phyloP scores from a whole-genome alignment of 2,888 invertebrate species.

The Drosophila aldrichi region DNA sequence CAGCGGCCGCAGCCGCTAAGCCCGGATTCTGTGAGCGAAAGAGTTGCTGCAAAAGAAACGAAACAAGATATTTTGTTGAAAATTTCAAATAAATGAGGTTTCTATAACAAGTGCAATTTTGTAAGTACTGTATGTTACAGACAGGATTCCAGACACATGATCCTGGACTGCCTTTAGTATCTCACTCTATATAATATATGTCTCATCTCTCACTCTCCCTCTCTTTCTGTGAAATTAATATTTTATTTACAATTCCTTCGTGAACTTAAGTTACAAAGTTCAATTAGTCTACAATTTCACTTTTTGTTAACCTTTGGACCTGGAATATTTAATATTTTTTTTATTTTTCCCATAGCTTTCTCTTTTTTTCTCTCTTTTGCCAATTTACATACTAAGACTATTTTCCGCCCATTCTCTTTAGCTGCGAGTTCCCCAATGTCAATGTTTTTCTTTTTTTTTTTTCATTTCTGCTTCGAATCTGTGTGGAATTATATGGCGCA shows the following conservation, averaged over 20 bases:
- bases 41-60: slow-evolving; percentile 89
- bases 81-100: background rate
- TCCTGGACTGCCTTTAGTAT: too few relatives aligned
- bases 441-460: slow-evolving; percentile 28
- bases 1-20: slow-evolving; percentile 87
- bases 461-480: slow-evolving; percentile 11
- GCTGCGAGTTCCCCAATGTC: slow-evolving; percentile 17
- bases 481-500: slow-evolving; percentile 48
- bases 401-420: background rate
- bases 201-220: too few relatives aligned
- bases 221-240: background rate
- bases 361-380: background rate
- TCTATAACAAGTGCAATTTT: background rate
- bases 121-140: slow-evolving; percentile 20
- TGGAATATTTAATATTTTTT: background rate
- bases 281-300: background rate
- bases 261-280: background rate
- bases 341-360: background rate
- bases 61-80: background rate
- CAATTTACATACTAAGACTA: background rate
- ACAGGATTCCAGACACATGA: too few relatives aligned
- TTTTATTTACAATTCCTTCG: background rate
- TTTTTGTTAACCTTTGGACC: background rate
- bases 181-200: too few relatives aligned
- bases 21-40: slow-evolving; percentile 94